Evolutionary conservation across 2,113 vertebrate species (phyloP).

Genomic region (Macrotis lagotis): DNA sequence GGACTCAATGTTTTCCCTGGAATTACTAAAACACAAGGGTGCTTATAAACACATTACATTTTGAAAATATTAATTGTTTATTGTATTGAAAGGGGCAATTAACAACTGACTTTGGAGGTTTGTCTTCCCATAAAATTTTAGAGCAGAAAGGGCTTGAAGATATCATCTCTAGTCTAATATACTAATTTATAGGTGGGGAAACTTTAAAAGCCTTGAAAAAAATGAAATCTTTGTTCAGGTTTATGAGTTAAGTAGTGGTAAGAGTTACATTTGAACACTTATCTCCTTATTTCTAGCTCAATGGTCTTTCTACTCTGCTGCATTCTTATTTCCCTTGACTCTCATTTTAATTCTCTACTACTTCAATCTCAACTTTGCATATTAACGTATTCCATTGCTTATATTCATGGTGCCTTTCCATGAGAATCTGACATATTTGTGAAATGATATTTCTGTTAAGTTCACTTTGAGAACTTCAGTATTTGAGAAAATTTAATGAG

Average conservation of each 20-base stretch:
- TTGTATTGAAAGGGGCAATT: neutral
- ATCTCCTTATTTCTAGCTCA: neutral
- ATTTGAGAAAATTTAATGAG: conserved; percentile 5
- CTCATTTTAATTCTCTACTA: neutral
- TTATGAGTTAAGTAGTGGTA: neutral
- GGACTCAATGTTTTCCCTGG: neutral
- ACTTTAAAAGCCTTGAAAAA: neutral
- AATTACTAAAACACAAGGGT: neutral
- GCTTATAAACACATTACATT: neutral
- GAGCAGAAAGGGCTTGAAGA: neutral
- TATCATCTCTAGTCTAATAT: neutral
- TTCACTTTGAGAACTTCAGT: conserved; percentile 22
- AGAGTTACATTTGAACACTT: neutral
- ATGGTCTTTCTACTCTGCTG: neutral
- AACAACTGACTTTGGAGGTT: neutral
- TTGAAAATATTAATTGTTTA: neutral
- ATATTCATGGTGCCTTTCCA: neutral
- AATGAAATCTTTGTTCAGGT: neutral
- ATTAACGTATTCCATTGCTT: neutral
- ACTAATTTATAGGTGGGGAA: neutral
- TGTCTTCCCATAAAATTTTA: neutral
- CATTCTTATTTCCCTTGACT: neutral
- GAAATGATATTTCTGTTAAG: conserved; percentile 12
- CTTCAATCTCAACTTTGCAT: neutral
- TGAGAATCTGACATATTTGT: neutral